These are phyloP conservation scores for Merluccius polli DNA, from an alignment of 2,797 vertebrate species.

Conservation along the genomic window DNA sequence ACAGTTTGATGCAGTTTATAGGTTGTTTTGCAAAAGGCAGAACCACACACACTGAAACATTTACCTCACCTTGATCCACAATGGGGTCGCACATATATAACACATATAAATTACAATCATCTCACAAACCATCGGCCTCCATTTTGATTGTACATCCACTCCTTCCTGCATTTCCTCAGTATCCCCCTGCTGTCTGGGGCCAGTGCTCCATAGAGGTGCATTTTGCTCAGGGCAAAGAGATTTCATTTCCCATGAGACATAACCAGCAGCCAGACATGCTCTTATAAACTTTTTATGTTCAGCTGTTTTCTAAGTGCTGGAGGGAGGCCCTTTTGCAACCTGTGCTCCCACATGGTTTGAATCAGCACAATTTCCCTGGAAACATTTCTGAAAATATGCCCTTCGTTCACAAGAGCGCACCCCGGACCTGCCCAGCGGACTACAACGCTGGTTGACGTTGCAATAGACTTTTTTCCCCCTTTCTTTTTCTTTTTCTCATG, in stretches of 20 bases:
- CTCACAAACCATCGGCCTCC: background rate
- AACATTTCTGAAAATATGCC: conserved; percentile 25
- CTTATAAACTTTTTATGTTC: conserved; percentile 42
- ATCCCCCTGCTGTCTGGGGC: conserved; percentile 10
- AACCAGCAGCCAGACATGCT: conserved; percentile 32
- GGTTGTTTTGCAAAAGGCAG: no score
- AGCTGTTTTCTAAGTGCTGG: conserved; percentile 50
- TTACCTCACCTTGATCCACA: background rate
- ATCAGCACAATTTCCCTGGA: conserved; percentile 51
- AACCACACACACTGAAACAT: background rate
- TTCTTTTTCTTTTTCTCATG: no score
- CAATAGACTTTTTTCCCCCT: no score
- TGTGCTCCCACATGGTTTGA: conserved; percentile 53
- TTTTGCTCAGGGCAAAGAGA: conserved; percentile 42
- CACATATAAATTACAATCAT: no score
- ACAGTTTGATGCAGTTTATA: no score
- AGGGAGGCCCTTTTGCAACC: conserved; percentile 37
- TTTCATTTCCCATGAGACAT: conserved; percentile 55
- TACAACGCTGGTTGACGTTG: no score
- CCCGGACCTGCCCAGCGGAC: no score
- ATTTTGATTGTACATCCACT: conserved; percentile 16
- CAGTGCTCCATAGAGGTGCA: conserved; percentile 6
- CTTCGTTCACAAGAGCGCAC: background rate
- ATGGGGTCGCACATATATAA: no score
- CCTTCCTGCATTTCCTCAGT: conserved; percentile 27